Percentiles rank a stretch among this genome's conserved stretches.
Conservation (phyloP, 2,113 vertebrate genomes). For the Triplophysa rosa region DNA sequence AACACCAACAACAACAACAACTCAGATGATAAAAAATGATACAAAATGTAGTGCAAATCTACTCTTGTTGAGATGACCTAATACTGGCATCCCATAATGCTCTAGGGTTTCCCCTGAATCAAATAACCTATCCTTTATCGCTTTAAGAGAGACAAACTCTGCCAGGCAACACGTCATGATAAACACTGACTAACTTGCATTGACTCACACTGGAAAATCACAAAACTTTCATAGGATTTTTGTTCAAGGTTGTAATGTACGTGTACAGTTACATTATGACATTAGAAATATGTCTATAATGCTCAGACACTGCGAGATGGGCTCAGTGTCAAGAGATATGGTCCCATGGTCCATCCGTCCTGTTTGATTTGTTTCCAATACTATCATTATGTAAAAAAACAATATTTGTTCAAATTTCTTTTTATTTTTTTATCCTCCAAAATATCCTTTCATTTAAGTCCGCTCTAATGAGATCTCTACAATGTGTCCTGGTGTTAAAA, state of each 20-base stretch:
- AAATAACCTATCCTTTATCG: slow-evolving; percentile 8
- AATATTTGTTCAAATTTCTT: not conserved
- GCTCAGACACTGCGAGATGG: too few species aligned
- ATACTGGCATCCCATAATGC: slow-evolving; percentile 14
- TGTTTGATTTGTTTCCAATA: too few species aligned
- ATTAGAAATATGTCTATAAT: too few species aligned
- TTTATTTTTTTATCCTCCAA: not conserved
- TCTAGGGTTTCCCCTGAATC: not conserved
- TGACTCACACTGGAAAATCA: not conserved
- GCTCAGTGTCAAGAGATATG: too few species aligned
- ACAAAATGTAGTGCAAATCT: not conserved
- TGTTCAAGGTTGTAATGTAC: not conserved
- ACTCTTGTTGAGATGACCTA: too few species aligned
- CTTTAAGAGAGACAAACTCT: slow-evolving; percentile 4
- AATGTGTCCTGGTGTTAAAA: slow-evolving; percentile 16
- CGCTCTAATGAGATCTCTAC: too few species aligned
- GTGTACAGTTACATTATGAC: too few species aligned
- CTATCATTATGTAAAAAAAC: not conserved
- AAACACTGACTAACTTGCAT: slow-evolving; percentile 19
- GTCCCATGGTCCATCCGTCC: too few species aligned
- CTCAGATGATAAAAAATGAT: too few species aligned
- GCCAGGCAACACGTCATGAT: slow-evolving; percentile 13
- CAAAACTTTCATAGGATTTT: not conserved
- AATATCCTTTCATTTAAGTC: too few species aligned
- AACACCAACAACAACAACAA: not conserved